These are phyloP conservation scores for Tenthredo mesomela DNA, from an alignment of 2,888 invertebrate species.

Conservation along the genomic window DNA sequence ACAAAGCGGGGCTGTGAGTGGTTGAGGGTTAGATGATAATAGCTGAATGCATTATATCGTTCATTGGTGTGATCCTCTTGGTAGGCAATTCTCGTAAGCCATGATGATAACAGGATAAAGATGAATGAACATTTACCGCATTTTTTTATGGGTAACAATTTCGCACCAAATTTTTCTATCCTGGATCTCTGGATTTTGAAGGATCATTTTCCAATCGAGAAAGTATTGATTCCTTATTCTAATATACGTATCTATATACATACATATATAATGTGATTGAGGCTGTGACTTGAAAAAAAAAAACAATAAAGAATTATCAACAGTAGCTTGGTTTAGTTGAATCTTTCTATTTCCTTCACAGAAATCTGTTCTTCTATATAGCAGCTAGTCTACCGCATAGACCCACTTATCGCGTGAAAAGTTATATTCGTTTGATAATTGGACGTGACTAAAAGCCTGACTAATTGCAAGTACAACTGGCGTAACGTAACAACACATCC, in stretches of 20 bases:
- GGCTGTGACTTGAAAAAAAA: not conserved
- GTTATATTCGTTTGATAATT: constrained; percentile 19
- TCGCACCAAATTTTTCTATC: not conserved
- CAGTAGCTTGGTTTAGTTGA: not conserved
- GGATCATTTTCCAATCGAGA: not conserved
- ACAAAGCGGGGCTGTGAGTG: constrained; percentile 49
- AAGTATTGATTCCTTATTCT: not conserved
- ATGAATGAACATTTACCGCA: not conserved
- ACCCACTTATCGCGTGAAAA: constrained; percentile 30
- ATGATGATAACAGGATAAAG: constrained; percentile 15
- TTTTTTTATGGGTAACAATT: not conserved
- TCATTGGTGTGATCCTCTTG: constrained; percentile 26
- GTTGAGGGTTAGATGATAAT: constrained; percentile 50
- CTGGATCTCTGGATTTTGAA: not conserved
- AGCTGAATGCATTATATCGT: constrained; percentile 40
- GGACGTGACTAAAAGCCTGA: constrained; percentile 38
- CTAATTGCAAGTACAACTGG: constrained; percentile 39
- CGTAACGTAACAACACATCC: constrained; percentile 29
- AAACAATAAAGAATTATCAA: too few species aligned
- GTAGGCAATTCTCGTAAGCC: constrained; percentile 26
- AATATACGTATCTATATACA: too few species aligned
- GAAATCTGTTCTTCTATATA: not conserved
- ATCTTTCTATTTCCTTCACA: not conserved
- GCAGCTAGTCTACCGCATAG: not conserved
- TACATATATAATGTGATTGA: not conserved